A percentile compares a stretch with the other conserved stretches of the same genome.
phyloP scores from a whole-genome alignment of 2,888 invertebrate genomes.

The Chrysopilus asiliformis region DNA sequence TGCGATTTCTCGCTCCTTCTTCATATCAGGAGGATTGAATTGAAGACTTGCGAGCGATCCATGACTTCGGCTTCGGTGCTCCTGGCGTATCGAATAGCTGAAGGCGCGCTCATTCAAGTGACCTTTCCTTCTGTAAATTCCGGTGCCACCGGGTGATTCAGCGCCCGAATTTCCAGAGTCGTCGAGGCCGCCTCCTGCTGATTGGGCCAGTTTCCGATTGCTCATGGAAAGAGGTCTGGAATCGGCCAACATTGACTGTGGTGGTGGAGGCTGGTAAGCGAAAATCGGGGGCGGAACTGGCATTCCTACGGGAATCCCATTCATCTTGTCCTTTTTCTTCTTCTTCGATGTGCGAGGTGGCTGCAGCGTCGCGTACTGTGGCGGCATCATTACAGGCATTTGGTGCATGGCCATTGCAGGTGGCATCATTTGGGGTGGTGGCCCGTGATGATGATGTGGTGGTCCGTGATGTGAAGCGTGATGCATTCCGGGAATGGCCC shows the following conservation, averaged over 20 bases:
- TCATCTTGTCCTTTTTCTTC: slow-evolving; percentile 36
- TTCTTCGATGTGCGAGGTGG: slow-evolving; percentile 43
- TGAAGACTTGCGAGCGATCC: slow-evolving; percentile 83
- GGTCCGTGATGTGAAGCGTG: slow-evolving; percentile 20
- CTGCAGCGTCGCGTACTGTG: slow-evolving; percentile 50
- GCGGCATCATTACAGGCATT: slow-evolving; percentile 37
- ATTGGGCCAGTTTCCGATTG: slow-evolving; percentile 50
- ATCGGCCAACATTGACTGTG: slow-evolving; percentile 46
- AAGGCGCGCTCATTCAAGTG: slow-evolving; percentile 87
- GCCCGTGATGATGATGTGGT: slow-evolving; percentile 30
- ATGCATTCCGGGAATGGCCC: slow-evolving; percentile 25
- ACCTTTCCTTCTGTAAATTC: slow-evolving; percentile 83
- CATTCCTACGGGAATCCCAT: slow-evolving; percentile 36
- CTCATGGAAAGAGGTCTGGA: slow-evolving; percentile 41
- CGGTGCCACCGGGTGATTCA: slow-evolving; percentile 51
- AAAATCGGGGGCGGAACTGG: slow-evolving; percentile 40
- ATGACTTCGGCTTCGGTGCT: slow-evolving; percentile 84
- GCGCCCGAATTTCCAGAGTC: slow-evolving; percentile 39
- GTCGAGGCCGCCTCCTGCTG: slow-evolving; percentile 51
- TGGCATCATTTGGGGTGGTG: slow-evolving; percentile 27
- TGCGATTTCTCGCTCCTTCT: slow-evolving; percentile 83
- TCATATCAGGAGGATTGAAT: slow-evolving; percentile 73
- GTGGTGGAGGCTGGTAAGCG: slow-evolving; percentile 35
- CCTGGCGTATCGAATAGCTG: slow-evolving; percentile 86
- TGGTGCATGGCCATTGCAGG: slow-evolving; percentile 28